Conservation (phyloP, 30 jellyfish, hydroid and myxozoan genomes). For the Nemopilema nomurai region DNA sequence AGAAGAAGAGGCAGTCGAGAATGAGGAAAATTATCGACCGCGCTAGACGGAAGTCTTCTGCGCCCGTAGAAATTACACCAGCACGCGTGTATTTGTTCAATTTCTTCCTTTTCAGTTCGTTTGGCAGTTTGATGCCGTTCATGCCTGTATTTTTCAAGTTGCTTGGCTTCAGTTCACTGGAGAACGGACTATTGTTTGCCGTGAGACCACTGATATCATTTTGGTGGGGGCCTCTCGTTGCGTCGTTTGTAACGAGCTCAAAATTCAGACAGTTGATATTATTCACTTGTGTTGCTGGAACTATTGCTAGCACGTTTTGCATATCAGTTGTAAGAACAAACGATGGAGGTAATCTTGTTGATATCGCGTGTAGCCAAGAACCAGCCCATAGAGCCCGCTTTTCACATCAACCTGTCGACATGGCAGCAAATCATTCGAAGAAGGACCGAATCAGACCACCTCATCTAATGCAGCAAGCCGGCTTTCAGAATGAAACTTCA, state of each 20-base stretch:
- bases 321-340: constrained; percentile 45
- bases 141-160: constrained; percentile 69
- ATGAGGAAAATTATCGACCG: not conserved
- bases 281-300: constrained; percentile 71
- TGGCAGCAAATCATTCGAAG: not conserved
- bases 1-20: not conserved
- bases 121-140: constrained; percentile 73
- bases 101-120: constrained; percentile 58
- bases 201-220: constrained; percentile 62
- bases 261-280: constrained; percentile 25
- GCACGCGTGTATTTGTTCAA: constrained; percentile 65
- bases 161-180: constrained; percentile 63
- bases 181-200: constrained; percentile 59
- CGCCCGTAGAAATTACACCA: constrained; percentile 8
- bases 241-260: constrained; percentile 49
- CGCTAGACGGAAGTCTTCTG: not conserved
- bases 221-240: constrained; percentile 76
- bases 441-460: not conserved
- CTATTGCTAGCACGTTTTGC: constrained; percentile 58
- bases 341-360: constrained; percentile 45
- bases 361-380: constrained; percentile 9
- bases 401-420: not conserved
- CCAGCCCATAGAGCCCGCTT: not conserved
- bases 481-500: not conserved
- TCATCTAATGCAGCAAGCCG: too few relatives aligned